These are phyloP conservation scores for Meta bourneti DNA, from an alignment of 2,888 invertebrate species.

Conservation along the genomic window DNA sequence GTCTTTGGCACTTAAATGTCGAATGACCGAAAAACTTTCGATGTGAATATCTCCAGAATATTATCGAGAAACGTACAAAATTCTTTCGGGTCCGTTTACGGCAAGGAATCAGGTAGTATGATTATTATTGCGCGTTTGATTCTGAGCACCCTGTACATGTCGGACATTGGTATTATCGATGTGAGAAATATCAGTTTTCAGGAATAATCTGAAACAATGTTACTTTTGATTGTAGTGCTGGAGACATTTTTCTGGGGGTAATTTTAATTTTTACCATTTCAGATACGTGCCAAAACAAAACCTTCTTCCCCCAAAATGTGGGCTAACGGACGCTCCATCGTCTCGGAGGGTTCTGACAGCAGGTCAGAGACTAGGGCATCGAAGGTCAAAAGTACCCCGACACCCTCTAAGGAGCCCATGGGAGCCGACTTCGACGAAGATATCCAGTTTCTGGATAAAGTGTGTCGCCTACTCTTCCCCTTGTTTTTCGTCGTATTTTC, in stretches of 20 bases:
- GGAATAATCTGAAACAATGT: too few relatives aligned
- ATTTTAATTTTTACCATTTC: background rate
- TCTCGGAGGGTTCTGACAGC: background rate
- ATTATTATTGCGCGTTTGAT: too few relatives aligned
- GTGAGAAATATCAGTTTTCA: too few relatives aligned
- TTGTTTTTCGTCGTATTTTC: slow-evolving; percentile 26
- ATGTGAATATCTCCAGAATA: too few relatives aligned
- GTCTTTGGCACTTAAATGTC: background rate
- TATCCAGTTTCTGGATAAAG: slow-evolving; percentile 16
- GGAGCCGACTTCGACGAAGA: slow-evolving; percentile 26
- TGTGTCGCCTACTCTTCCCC: slow-evolving; percentile 23
- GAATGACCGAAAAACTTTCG: too few relatives aligned
- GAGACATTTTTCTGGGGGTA: too few relatives aligned
- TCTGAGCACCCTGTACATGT: too few relatives aligned
- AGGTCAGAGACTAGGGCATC: background rate
- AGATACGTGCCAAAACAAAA: background rate
- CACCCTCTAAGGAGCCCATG: background rate
- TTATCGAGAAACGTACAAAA: too few relatives aligned
- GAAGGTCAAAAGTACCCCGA: background rate
- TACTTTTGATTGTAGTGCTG: too few relatives aligned
- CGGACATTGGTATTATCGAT: too few relatives aligned
- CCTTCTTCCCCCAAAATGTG: background rate
- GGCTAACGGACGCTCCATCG: background rate
- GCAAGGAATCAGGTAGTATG: too few relatives aligned
- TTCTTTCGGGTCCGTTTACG: too few relatives aligned